Conservation (phyloP, 2,888 invertebrate species). For the Eupithecia abbreviata region DNA sequence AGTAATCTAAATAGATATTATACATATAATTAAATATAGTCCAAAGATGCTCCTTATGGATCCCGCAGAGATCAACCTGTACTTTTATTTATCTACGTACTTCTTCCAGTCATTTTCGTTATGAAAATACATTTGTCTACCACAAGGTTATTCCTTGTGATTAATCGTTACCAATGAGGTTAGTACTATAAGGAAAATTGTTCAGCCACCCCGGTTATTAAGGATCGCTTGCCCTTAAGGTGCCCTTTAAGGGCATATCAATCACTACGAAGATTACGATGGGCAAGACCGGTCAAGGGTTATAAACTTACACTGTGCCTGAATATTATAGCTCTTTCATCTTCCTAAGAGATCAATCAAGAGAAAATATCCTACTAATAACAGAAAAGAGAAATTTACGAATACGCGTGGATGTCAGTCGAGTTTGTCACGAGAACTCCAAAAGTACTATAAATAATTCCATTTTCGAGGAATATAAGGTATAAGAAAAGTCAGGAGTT, state of each 20-base stretch:
- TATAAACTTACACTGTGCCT: not conserved
- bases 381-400: not conserved
- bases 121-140: conserved; percentile 7
- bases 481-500: not conserved
- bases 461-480: not conserved
- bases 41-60: not conserved
- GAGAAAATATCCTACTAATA: not conserved
- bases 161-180: conserved; percentile 9
- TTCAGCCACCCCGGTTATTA: not conserved
- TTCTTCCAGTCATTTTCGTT: not conserved
- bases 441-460: not conserved
- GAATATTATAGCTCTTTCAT: conserved; percentile 1
- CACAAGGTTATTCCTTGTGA: not conserved
- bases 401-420: not conserved
- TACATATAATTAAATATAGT: not conserved
- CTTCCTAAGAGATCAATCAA: not conserved
- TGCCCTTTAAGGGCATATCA: not conserved
- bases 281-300: conserved; percentile 1
- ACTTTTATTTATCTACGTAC: not conserved
- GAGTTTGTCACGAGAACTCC: not conserved
- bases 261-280: conserved; percentile 7
- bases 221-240: not conserved
- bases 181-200: not conserved
- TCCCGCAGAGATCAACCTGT: not conserved
- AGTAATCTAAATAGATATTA: too few relatives aligned